A percentile compares a stretch with the other conserved stretches of the same genome.
Conservation (phyloP, 2,888 invertebrate species). For the Ennomos erosarius region DNA sequence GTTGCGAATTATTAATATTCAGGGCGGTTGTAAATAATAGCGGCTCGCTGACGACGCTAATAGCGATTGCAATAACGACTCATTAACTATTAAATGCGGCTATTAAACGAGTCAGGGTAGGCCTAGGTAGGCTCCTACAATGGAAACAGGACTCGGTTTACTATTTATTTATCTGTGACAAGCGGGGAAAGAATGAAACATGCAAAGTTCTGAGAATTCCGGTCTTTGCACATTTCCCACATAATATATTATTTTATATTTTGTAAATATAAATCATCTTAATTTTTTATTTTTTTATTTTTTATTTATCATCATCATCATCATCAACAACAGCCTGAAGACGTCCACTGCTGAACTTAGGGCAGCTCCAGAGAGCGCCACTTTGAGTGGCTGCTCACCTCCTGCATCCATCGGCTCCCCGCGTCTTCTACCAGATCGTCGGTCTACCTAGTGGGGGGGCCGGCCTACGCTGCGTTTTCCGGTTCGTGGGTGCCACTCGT, state of each 20-base stretch:
- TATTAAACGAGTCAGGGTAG: constrained; percentile 55
- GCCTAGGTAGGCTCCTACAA: constrained; percentile 10
- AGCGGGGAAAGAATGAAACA: constrained; percentile 6
- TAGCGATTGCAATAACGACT: constrained; percentile 71
- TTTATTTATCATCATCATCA: too few species aligned
- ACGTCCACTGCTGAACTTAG: too few species aligned
- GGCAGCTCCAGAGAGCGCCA: too few species aligned
- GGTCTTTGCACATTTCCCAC: constrained; percentile 10
- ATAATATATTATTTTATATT: too few species aligned
- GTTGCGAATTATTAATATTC: constrained; percentile 77
- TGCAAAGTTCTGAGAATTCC: not conserved
- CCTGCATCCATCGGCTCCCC: too few species aligned
- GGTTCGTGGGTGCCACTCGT: too few species aligned
- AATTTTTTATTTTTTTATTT: too few species aligned
- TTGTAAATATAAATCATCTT: too few species aligned
- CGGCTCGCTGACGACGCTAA: constrained; percentile 64
- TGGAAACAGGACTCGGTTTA: not conserved
- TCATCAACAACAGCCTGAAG: too few species aligned
- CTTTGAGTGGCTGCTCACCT: not conserved
- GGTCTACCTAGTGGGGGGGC: too few species aligned
- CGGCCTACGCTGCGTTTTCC: too few species aligned
- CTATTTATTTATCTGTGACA: constrained; percentile 16
- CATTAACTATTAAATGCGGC: constrained; percentile 71
- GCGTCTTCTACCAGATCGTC: too few species aligned
- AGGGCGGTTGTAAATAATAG: constrained; percentile 68